A percentile compares a stretch with the other conserved stretches of the same genome.
Conservation (phyloP, 2,888 invertebrate genomes). For the Belgica antarctica region DNA sequence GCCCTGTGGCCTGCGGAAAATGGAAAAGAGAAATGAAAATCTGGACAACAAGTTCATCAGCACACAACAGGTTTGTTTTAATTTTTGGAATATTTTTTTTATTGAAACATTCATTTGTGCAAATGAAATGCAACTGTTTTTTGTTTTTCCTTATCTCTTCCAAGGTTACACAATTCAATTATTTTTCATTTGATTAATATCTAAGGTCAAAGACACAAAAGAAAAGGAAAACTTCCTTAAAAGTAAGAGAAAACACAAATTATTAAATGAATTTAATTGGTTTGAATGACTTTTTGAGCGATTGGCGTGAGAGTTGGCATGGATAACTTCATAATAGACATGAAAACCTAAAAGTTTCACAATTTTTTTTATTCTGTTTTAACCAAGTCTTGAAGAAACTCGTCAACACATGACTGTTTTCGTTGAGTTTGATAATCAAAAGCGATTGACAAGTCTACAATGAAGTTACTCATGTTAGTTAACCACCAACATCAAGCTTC, state of each 20-base stretch:
- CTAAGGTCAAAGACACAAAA: slow-evolving; percentile 2
- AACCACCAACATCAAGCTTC: too few relatives aligned
- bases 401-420: too few relatives aligned
- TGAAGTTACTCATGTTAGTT: too few relatives aligned
- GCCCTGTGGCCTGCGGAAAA: background rate
- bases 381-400: too few relatives aligned
- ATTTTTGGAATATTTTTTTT: slow-evolving; percentile 18
- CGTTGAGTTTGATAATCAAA: background rate
- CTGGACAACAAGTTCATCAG: background rate
- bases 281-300: too few relatives aligned
- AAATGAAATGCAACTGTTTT: slow-evolving; percentile 2
- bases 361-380: too few relatives aligned
- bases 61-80: background rate
- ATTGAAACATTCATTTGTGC: background rate
- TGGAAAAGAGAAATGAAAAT: background rate
- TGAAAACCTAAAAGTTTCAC: too few relatives aligned
- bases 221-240: background rate
- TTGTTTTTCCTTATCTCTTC: background rate
- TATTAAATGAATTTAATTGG: slow-evolving; percentile 25
- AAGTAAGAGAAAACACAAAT: background rate
- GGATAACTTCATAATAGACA: too few relatives aligned
- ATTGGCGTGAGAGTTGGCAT: too few relatives aligned
- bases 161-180: slow-evolving; percentile 15
- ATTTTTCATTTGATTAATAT: background rate
- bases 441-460: background rate